Base-by-base conservation (phyloP, 2,888 invertebrate genomes). In the Lochmaea capreae region DNA sequence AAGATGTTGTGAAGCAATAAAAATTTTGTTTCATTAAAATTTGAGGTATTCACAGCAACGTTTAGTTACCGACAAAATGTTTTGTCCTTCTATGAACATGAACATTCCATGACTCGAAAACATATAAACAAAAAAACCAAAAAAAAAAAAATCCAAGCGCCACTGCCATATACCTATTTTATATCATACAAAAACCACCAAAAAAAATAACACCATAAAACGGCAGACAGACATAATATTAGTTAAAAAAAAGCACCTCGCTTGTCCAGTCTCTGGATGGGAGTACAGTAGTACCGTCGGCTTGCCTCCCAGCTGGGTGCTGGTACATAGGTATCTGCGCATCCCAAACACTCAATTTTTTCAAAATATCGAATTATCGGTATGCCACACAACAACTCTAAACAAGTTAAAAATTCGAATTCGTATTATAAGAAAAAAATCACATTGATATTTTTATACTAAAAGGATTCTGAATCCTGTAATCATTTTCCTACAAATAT, bases 321-420 rank as follows among this genome's bases (percentile, higher is more conserved):
- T 90, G 90, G 88, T 90, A 90, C 89, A 90, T 89, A 88, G 90
- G 90, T 87, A 90, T 90, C 90, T 90, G 89, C 81, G 81, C 87
- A 87, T 85, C 88, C 89, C 87, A 88, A 85, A 85, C 81, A 85
- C 83, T 85, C 83, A 57, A 69, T 74, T 71, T 74, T 54, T 72
- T 74, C 74, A 75, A 72, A 65, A 72, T 65, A 65, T 54, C 46
- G 12, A 52, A 63, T 65, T n/a, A 26, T 22, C n/a, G 14, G 49
- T 16, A 59, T 72, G 66, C 75, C 75, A 75, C 75, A 75, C 75
- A 72, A 75, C 75, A 72, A 11, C 39, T 65, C 59, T 58, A 6
- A 65, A 22, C 49, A 49, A 26, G 18, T 67, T 43, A n/a, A 33
- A 33, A 33, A 33, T 33, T 8, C 33, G 33, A 33, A 33, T 33